Evolutionary conservation across 2,888 invertebrate genomes (phyloP).

Genomic region (Caenorhabditis uteleia): DNA sequence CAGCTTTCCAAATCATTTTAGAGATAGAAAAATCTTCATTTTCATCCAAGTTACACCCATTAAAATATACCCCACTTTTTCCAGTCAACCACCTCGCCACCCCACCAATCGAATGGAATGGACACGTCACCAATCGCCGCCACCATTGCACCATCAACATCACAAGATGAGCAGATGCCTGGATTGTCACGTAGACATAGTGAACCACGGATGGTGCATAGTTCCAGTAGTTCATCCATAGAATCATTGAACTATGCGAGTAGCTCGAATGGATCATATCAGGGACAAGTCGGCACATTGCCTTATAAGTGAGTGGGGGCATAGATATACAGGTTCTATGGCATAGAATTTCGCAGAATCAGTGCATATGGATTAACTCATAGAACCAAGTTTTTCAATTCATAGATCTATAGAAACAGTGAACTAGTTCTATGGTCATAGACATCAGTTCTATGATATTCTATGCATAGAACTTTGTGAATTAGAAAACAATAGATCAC

Average conservation of each 20-base stretch:
- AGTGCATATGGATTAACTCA: no score
- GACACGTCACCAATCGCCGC: constrained; percentile 31
- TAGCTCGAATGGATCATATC: constrained; percentile 33
- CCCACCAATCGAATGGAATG: constrained; percentile 12
- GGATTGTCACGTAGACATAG: constrained; percentile 29
- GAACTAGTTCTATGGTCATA: no score
- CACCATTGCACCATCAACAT: constrained; percentile 5
- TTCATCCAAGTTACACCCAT: no score
- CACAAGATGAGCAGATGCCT: constrained; percentile 30
- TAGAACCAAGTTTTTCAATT: no score
- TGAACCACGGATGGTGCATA: constrained; percentile 49
- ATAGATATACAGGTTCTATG: not conserved
- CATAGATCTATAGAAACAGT: no score
- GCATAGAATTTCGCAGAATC: no score
- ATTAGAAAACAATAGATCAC: no score
- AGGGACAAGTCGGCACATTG: constrained; percentile 25
- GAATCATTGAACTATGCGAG: constrained; percentile 36
- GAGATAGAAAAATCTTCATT: no score
- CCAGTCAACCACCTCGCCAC: no score
- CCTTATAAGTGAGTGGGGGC: constrained; percentile 44
- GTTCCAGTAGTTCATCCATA: constrained; percentile 41
- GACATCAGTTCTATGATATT: no score
- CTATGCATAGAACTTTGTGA: no score
- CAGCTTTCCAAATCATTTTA: no score
- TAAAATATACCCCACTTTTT: constrained; percentile 5